Evolutionary conservation across 2,888 invertebrate genomes (phyloP), one percentile per base, ranked within the genome.

Genomic region (Pammene aurita): DNA sequence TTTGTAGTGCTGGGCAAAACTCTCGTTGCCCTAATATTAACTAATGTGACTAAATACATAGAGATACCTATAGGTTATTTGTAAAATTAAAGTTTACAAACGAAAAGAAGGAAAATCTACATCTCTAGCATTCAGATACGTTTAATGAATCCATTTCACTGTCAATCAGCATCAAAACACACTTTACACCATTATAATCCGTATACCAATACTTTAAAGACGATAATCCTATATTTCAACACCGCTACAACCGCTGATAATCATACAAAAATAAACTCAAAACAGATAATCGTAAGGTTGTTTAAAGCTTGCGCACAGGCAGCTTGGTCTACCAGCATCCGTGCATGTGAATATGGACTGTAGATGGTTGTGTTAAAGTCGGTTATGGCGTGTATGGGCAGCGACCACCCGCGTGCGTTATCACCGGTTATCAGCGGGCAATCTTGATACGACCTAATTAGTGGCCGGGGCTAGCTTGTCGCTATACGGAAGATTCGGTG

Each of bases 391-490:
- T 61, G 65, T 65, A 73, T 70, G 77, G 71, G 75, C 67, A 75
- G 7, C 58, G 83, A 80, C 83, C 84, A 83, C 83, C 83, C 83
- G 80, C 76, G 74, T 11, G 58, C 70, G 71, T 81, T 83, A 83
- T 83, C 83, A 80, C 68, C 70, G 70, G 74, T 78, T 83, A 83
- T 83, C 83, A 79, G 44, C 73, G 16, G 73, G 73, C 74, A 76
- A 87, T 87, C 87, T 79, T 77, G 83, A 83, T 84, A 78, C 77
- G 77, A 78, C 81, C 87, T 88, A 88, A 89, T 89, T 89, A 88
- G 86, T 82, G 84, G 80, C 66, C 71, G 42, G 55, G 63, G 73
- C 72, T 60, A 50, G 54, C 50, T 2, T 46, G 44, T 35, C 42
- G 65, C 74, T 46, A 46, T 9, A 46, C 46, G 46, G 46, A 46